Conservation (phyloP, 2,888 invertebrate species). For the Chrysopilus asiliformis region DNA sequence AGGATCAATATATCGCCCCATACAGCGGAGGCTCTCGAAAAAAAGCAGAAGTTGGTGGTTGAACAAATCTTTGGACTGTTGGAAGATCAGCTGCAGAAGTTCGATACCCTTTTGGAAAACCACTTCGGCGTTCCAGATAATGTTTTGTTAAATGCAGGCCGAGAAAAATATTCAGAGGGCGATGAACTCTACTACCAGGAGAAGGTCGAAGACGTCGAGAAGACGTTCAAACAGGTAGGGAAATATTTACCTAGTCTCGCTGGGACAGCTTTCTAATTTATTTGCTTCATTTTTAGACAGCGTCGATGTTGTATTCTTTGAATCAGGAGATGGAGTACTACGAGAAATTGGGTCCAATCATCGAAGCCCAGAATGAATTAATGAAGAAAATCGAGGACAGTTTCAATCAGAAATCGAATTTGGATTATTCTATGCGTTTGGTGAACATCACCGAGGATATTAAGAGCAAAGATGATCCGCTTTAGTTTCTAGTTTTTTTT, state of each 20-base stretch:
- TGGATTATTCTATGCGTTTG: not conserved
- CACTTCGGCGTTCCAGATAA: constrained; percentile 26
- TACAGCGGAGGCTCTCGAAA: constrained; percentile 15
- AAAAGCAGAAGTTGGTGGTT: constrained; percentile 12
- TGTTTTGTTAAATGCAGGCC: constrained; percentile 24
- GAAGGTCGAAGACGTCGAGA: constrained; percentile 19
- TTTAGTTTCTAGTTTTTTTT: too few relatives aligned
- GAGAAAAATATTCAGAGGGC: constrained; percentile 18
- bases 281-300: constrained; percentile 15
- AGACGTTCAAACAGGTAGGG: constrained; percentile 22
- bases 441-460: constrained; percentile 1
- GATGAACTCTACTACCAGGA: constrained; percentile 20
- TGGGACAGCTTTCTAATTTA: not conserved
- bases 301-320: constrained; percentile 17
- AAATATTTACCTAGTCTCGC: constrained; percentile 1
- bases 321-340: constrained; percentile 19
- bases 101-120: constrained; percentile 20
- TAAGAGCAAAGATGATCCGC: too few relatives aligned
- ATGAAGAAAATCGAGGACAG: constrained; percentile 16
- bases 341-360: constrained; percentile 11
- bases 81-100: constrained; percentile 14
- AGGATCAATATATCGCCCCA: constrained; percentile 15
- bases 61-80: constrained; percentile 19
- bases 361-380: constrained; percentile 17
- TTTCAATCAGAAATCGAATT: constrained; percentile 13